Evolutionary conservation across 92 coral and sea anemone genomes (phyloP).

Genomic region (Phenganax stokvisi): DNA sequence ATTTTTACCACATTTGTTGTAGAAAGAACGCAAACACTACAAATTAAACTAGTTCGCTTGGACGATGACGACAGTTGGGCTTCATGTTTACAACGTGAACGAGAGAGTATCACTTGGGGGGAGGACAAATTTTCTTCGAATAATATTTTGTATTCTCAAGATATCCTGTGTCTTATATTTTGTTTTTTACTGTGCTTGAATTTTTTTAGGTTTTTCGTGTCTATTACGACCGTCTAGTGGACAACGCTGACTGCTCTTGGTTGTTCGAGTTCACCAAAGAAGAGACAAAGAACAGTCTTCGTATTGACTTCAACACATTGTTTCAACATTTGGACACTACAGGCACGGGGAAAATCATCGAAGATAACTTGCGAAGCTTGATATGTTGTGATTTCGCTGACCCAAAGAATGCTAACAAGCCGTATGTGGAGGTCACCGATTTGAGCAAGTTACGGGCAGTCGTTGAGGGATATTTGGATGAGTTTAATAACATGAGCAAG

Average conservation of each 20-base stretch:
- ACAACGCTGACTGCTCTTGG: constrained; percentile 84
- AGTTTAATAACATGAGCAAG: constrained; percentile 98
- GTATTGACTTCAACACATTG: constrained; percentile 76
- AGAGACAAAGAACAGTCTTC: constrained; percentile 61
- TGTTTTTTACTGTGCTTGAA: no score
- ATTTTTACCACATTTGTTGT: no score
- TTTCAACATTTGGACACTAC: constrained; percentile 75
- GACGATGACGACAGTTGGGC: no score
- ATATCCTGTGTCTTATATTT: no score
- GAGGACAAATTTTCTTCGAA: neutral
- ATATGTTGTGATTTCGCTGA: constrained; percentile 94
- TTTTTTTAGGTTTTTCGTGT: constrained; percentile 84
- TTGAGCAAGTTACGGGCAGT: constrained; percentile 75
- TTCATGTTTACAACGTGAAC: neutral
- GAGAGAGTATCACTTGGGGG: no score
- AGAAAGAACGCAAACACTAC: no score
- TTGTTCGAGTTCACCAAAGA: constrained; percentile 64
- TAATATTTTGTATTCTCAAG: neutral
- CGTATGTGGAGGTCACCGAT: constrained; percentile 75
- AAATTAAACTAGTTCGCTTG: no score
- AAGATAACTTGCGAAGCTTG: constrained; percentile 90
- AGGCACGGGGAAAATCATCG: constrained; percentile 76
- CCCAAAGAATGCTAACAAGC: constrained; percentile 90
- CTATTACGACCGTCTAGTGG: constrained; percentile 95
- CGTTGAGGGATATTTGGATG: constrained; percentile 87